These are phyloP conservation scores for Stigmatopora argus DNA, from an alignment of 2,113 vertebrate genomes.

Conservation along the genomic window DNA sequence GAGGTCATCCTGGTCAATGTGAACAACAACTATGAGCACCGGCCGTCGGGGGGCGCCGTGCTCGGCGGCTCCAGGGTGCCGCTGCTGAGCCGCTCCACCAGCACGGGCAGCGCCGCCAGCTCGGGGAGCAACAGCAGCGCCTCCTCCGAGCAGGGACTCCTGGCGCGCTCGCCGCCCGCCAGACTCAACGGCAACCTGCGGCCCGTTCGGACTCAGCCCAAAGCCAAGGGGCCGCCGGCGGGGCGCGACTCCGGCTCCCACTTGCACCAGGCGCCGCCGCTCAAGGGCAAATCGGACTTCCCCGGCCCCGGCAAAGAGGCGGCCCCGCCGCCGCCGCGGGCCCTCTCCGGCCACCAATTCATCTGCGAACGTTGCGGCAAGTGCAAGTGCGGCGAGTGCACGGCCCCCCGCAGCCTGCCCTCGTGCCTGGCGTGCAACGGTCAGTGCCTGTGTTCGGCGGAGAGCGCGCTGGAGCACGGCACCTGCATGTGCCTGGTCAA, in stretches of 20 bases:
- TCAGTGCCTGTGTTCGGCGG: conserved; percentile 90
- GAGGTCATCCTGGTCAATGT: conserved; percentile 89
- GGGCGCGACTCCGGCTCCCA: conserved; percentile 50
- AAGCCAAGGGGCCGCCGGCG: conserved; percentile 59
- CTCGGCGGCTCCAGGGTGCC: conserved; percentile 70
- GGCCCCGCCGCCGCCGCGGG: conserved; percentile 31
- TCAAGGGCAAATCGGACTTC: conserved; percentile 73
- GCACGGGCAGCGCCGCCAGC: conserved; percentile 89
- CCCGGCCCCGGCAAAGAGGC: conserved; percentile 19
- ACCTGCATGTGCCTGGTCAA: conserved; percentile 98
- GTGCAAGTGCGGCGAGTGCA: conserved; percentile 93
- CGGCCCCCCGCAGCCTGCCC: conserved; percentile 84
- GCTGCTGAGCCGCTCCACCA: conserved; percentile 84
- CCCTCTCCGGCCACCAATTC: conserved; percentile 78
- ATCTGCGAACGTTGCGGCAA: conserved; percentile 92
- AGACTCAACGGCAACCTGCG: conserved; percentile 63
- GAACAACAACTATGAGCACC: conserved; percentile 87
- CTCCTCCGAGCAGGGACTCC: conserved; percentile 88
- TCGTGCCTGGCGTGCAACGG: conserved; percentile 87
- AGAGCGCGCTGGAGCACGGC: conserved; percentile 90
- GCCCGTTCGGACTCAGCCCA: conserved; percentile 84
- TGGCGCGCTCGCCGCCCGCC: conserved; percentile 76
- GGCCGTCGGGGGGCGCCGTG: conserved; percentile 55
- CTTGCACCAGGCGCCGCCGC: conserved; percentile 56
- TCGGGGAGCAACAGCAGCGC: conserved; percentile 88